Percentiles rank a stretch among this genome's conserved stretches.
Conservation (phyloP, 2,888 invertebrate species). For the Leucophora obtusa region DNA sequence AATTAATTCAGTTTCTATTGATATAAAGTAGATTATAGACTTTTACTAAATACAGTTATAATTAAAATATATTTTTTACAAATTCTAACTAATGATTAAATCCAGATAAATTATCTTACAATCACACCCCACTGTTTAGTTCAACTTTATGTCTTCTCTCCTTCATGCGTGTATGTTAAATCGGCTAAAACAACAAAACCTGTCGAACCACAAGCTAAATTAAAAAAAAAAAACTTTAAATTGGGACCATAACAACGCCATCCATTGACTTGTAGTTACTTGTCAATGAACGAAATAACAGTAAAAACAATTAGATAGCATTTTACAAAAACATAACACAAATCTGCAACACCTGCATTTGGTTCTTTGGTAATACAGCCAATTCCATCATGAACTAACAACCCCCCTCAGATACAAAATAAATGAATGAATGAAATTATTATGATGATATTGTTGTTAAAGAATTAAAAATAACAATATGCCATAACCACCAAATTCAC, state of each 20-base stretch:
- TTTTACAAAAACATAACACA: constrained; percentile 41
- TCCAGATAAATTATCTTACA: constrained; percentile 31
- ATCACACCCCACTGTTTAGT: neutral
- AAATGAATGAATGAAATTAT: neutral
- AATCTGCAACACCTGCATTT: constrained; percentile 63
- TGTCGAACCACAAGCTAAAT: constrained; percentile 64
- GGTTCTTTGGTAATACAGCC: constrained; percentile 37
- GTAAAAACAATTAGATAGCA: constrained; percentile 48
- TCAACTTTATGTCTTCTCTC: neutral
- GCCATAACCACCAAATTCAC: constrained; percentile 63
- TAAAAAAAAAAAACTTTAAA: constrained; percentile 49
- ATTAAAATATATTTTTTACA: neutral
- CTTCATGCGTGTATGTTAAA: constrained; percentile 41
- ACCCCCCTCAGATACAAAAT: neutral
- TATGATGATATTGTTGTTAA: constrained; percentile 15
- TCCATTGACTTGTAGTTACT: constrained; percentile 24
- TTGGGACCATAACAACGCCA: constrained; percentile 54
- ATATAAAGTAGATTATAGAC: constrained; percentile 23
- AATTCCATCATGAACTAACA: constrained; percentile 17
- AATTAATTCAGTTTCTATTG: neutral
- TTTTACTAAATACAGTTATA: neutral
- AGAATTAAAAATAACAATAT: constrained; percentile 44
- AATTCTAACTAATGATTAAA: constrained; percentile 50
- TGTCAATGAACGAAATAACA: constrained; percentile 19
- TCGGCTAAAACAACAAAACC: constrained; percentile 69